Evolutionary conservation across 2,888 invertebrate genomes (phyloP).

Genomic region (Atherix ibis): DNA sequence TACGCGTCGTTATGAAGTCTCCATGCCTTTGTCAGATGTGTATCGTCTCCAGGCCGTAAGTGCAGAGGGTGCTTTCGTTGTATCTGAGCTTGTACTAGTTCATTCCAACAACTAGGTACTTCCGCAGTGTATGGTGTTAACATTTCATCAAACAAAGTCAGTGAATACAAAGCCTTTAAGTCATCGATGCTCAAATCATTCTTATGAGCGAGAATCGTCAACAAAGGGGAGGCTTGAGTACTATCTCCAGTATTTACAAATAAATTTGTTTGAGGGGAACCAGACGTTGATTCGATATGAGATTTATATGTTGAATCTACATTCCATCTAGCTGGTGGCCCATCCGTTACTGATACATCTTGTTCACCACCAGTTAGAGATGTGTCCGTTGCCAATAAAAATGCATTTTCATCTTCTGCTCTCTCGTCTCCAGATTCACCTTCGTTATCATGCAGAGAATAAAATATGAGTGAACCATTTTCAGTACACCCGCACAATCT

Average conservation of each 20-base stretch:
- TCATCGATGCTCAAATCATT: slow-evolving; percentile 40
- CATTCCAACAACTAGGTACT: slow-evolving; percentile 86
- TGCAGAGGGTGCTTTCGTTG: slow-evolving; percentile 78
- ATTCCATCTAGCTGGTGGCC: too few relatives aligned
- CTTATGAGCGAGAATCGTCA: slow-evolving; percentile 40
- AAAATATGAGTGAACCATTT: slow-evolving; percentile 68
- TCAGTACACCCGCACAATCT: slow-evolving; percentile 70
- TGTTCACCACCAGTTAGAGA: slow-evolving; percentile 9
- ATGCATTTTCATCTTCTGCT: slow-evolving; percentile 41
- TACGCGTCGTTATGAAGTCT: slow-evolving; percentile 69
- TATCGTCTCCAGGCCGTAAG: slow-evolving; percentile 43
- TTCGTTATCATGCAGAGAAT: slow-evolving; percentile 55
- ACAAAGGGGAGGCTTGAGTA: slow-evolving; percentile 15
- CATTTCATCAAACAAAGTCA: slow-evolving; percentile 59
- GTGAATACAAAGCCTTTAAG: slow-evolving; percentile 49
- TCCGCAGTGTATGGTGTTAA: slow-evolving; percentile 58
- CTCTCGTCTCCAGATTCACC: slow-evolving; percentile 55
- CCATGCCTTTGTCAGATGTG: slow-evolving; percentile 73
- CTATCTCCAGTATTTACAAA: slow-evolving; percentile 1
- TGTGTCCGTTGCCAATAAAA: slow-evolving; percentile 13
- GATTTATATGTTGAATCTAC: slow-evolving; percentile 3
- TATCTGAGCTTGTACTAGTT: slow-evolving; percentile 80
- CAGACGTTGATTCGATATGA: too few relatives aligned
- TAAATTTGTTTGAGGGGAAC: slow-evolving; percentile 5
- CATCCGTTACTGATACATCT: slow-evolving; percentile 23